A percentile compares a stretch with the other conserved stretches of the same genome.
Evolutionary conservation across 2,797 vertebrate species (phyloP).

Genomic region (Cryptoprocta ferox): DNA sequence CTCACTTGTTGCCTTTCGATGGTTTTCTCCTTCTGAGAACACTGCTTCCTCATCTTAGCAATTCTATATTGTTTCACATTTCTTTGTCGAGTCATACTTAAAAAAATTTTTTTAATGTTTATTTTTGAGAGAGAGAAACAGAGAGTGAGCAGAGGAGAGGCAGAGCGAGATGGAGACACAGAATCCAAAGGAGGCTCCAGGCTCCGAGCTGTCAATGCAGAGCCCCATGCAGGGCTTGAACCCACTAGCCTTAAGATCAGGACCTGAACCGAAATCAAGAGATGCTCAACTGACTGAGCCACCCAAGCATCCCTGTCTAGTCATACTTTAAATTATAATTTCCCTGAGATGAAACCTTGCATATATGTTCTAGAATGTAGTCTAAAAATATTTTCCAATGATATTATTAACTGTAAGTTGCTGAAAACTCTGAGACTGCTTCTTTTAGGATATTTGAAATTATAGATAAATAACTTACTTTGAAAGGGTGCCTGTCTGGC

Average conservation of each 20-base stretch:
- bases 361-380: slow-evolving; percentile 13
- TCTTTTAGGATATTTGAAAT: slow-evolving; percentile 63
- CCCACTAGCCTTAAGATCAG: too few relatives aligned
- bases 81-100: not conserved
- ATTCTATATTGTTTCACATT: not conserved
- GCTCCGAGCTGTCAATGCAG: too few relatives aligned
- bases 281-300: too few relatives aligned
- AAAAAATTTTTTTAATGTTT: not conserved
- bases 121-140: too few relatives aligned
- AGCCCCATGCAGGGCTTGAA: too few relatives aligned
- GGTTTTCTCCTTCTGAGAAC: not conserved
- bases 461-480: slow-evolving; percentile 16
- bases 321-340: not conserved
- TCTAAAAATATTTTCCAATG: slow-evolving; percentile 51
- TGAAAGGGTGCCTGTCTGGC: not conserved
- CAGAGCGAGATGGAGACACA: too few relatives aligned
- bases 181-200: too few relatives aligned
- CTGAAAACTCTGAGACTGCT: slow-evolving; percentile 2
- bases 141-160: too few relatives aligned
- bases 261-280: too few relatives aligned
- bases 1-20: not conserved
- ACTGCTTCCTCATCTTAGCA: not conserved
- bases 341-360: slow-evolving; percentile 42
- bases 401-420: slow-evolving; percentile 33
- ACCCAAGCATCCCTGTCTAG: too few relatives aligned